Conservation (phyloP, 2,888 invertebrate genomes). For the Octodonta nipae region DNA sequence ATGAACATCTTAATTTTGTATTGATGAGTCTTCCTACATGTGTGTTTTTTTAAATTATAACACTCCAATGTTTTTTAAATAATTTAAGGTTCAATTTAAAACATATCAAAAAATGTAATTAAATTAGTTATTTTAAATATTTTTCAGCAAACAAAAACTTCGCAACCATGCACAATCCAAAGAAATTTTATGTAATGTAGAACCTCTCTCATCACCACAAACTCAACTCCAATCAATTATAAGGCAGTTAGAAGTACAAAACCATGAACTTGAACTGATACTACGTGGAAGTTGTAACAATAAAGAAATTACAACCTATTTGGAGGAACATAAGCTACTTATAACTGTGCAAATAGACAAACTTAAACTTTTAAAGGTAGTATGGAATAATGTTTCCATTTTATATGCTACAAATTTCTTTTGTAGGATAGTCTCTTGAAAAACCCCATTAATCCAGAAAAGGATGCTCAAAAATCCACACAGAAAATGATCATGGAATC, state of each 20-base stretch:
- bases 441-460: too few relatives aligned
- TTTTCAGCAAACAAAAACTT: conserved; percentile 18
- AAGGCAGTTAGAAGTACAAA: conserved; percentile 54
- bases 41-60: too few relatives aligned
- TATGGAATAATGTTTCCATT: too few relatives aligned
- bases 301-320: conserved; percentile 38
- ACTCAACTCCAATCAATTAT: conserved; percentile 57
- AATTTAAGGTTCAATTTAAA: too few relatives aligned
- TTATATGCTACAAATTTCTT: too few relatives aligned
- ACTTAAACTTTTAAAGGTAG: conserved; percentile 53
- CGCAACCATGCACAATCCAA: conserved; percentile 16
- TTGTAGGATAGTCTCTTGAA: too few relatives aligned
- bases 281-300: conserved; percentile 28
- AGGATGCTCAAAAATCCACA: too few relatives aligned
- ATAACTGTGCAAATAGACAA: conserved; percentile 53
- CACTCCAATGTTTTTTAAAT: too few relatives aligned
- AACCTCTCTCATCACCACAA: conserved; percentile 40
- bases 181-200: conserved; percentile 19
- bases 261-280: conserved; percentile 43
- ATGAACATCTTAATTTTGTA: too few relatives aligned
- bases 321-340: conserved; percentile 49
- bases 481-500: conserved; percentile 20
- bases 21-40: too few relatives aligned
- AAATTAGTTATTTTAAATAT: too few relatives aligned
- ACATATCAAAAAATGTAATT: too few relatives aligned